Evolutionary conservation across 2,113 vertebrate species (phyloP).

Genomic region (Columba janthina): DNA sequence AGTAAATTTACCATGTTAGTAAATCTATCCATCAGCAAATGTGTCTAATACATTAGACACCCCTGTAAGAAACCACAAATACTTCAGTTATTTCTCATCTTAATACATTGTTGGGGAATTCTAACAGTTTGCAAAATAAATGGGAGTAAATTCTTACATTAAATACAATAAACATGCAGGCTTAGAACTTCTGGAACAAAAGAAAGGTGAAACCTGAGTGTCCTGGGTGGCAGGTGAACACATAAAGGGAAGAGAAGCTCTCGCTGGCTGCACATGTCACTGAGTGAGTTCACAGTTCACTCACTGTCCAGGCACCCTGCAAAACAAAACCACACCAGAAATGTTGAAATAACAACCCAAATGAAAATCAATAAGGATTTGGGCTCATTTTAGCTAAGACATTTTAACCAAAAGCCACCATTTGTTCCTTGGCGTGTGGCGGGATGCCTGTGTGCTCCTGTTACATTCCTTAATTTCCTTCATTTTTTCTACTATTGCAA

Average conservation of each 20-base stretch:
- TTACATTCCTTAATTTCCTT: neutral
- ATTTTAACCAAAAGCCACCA: neutral
- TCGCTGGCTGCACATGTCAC: neutral
- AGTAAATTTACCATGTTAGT: neutral
- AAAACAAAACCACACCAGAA: conserved; percentile 25
- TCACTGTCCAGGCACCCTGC: conserved; percentile 31
- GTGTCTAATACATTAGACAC: neutral
- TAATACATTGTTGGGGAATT: neutral
- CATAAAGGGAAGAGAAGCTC: neutral
- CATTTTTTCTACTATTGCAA: neutral
- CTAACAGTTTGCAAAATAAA: neutral
- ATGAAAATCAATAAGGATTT: conserved; percentile 14
- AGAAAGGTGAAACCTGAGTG: neutral
- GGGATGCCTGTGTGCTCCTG: neutral
- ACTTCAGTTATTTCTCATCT: neutral
- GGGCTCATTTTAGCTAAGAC: conserved; percentile 12
- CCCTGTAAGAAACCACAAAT: conserved; percentile 5
- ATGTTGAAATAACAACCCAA: conserved; percentile 44
- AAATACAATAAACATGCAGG: neutral
- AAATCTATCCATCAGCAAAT: neutral
- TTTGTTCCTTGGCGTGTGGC: neutral
- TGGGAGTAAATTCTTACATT: neutral
- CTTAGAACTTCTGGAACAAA: neutral
- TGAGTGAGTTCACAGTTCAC: neutral
- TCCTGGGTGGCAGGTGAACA: neutral